These are phyloP conservation scores for Odontamblyopus lacepedii DNA, from an alignment of 2,797 vertebrate species.

Conservation along the genomic window DNA sequence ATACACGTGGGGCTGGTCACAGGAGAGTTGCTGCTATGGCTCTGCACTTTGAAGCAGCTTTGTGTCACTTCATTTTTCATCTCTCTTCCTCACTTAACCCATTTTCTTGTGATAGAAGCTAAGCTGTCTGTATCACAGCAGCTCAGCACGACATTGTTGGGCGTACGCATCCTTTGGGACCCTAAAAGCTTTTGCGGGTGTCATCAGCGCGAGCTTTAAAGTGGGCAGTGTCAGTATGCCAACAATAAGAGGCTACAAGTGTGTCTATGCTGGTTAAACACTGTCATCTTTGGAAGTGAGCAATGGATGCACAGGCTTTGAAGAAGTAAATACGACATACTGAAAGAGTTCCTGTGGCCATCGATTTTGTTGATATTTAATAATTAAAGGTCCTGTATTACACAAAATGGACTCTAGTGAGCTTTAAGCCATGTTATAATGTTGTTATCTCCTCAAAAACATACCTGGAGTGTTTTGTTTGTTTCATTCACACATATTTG, in stretches of 20 bases:
- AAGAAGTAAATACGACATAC: slow-evolving; percentile 4
- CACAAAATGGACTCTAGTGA: too few species aligned
- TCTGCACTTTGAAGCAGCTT: slow-evolving; percentile 65
- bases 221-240: slow-evolving; percentile 31
- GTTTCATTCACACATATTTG: too few species aligned
- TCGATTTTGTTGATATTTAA: background rate
- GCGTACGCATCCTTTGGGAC: slow-evolving; percentile 40
- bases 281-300: slow-evolving; percentile 22
- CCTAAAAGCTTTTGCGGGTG: slow-evolving; percentile 45
- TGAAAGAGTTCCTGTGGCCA: background rate
- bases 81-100: slow-evolving; percentile 17
- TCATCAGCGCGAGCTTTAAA: slow-evolving; percentile 44
- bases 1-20: slow-evolving; percentile 28
- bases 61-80: slow-evolving; percentile 57
- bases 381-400: too few species aligned
- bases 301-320: slow-evolving; percentile 51
- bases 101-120: slow-evolving; percentile 55
- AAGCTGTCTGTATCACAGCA: slow-evolving; percentile 72
- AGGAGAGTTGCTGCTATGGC: slow-evolving; percentile 38
- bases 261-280: slow-evolving; percentile 40
- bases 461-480: too few species aligned
- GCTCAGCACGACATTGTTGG: slow-evolving; percentile 49
- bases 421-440: too few species aligned
- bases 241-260: slow-evolving; percentile 29
- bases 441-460: too few species aligned